These are phyloP conservation scores for Oreotrochilus melanogaster DNA, from an alignment of 2,113 vertebrate species.

Conservation along the genomic window DNA sequence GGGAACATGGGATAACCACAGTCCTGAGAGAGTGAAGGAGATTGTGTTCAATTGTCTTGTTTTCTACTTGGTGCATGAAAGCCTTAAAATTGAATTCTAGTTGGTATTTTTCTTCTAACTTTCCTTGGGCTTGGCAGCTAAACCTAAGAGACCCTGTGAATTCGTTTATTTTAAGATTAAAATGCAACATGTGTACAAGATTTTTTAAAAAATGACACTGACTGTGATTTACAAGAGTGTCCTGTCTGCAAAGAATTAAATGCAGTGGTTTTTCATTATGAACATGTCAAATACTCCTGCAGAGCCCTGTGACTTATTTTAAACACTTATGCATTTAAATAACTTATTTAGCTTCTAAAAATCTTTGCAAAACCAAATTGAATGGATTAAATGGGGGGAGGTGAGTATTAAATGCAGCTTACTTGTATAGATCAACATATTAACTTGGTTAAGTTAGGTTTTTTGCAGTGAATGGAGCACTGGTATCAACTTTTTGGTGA, in stretches of 20 bases:
- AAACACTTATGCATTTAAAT: slow-evolving; percentile 79
- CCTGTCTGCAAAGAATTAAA: slow-evolving; percentile 65
- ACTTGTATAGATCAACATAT: neutral
- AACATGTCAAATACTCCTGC: slow-evolving; percentile 67
- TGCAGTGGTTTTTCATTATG: slow-evolving; percentile 65
- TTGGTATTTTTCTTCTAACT: slow-evolving; percentile 31
- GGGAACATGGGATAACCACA: neutral
- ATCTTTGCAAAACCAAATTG: slow-evolving; percentile 54
- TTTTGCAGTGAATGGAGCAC: neutral
- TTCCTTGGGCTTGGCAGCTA: slow-evolving; percentile 49
- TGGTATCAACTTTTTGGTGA: neutral
- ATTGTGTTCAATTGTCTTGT: neutral
- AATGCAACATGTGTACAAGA: slow-evolving; percentile 60
- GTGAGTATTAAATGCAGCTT: slow-evolving; percentile 46
- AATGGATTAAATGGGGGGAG: slow-evolving; percentile 48
- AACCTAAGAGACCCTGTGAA: slow-evolving; percentile 17
- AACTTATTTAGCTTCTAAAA: slow-evolving; percentile 72
- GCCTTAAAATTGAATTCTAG: neutral
- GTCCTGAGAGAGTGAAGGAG: neutral
- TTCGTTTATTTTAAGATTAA: slow-evolving; percentile 59
- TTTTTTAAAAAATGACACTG: slow-evolving; percentile 64
- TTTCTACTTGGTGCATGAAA: neutral
- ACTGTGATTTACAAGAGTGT: slow-evolving; percentile 56
- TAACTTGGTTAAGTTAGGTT: neutral
- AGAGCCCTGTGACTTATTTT: slow-evolving; percentile 66